Conservation (phyloP, 1,140 invertebrate genomes). For the Anoplophora glabripennis region DNA sequence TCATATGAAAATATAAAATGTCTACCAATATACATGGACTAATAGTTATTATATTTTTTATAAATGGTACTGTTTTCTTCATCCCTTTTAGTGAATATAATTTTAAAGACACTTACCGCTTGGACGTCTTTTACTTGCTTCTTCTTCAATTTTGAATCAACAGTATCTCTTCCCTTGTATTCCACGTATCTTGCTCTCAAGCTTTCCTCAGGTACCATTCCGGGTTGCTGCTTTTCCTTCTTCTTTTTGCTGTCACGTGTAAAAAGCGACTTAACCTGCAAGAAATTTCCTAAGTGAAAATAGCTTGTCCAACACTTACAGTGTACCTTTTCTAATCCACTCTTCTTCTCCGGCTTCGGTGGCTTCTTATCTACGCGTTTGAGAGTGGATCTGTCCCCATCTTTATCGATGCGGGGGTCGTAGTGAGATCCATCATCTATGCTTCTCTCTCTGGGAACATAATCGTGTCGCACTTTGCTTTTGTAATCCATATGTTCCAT, state of each 20-base stretch:
- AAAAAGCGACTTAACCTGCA: slow-evolving; percentile 59
- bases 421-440: slow-evolving; percentile 62
- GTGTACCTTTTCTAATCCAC: slow-evolving; percentile 66
- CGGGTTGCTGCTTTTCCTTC: slow-evolving; percentile 49
- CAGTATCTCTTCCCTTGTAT: slow-evolving; percentile 50
- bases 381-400: slow-evolving; percentile 45
- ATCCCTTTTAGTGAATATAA: too few species aligned
- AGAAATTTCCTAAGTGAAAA: not conserved
- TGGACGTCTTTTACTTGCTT: slow-evolving; percentile 25
- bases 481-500: slow-evolving; percentile 41
- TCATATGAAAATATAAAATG: too few species aligned
- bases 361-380: slow-evolving; percentile 57
- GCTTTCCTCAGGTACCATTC: slow-evolving; percentile 53
- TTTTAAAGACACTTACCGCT: too few species aligned
- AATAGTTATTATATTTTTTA: too few species aligned
- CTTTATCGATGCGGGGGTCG: slow-evolving; percentile 59
- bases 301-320: not conserved
- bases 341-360: slow-evolving; percentile 60
- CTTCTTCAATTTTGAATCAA: slow-evolving; percentile 31
- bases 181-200: slow-evolving; percentile 55
- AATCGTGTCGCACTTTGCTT: slow-evolving; percentile 50
- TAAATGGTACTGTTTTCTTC: too few species aligned
- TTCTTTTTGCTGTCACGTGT: slow-evolving; percentile 59
- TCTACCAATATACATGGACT: too few species aligned
- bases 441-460: slow-evolving; percentile 59